phyloP scores from a whole-genome alignment of 2,797 vertebrate genomes.

The Tachyglossus aculeatus region DNA sequence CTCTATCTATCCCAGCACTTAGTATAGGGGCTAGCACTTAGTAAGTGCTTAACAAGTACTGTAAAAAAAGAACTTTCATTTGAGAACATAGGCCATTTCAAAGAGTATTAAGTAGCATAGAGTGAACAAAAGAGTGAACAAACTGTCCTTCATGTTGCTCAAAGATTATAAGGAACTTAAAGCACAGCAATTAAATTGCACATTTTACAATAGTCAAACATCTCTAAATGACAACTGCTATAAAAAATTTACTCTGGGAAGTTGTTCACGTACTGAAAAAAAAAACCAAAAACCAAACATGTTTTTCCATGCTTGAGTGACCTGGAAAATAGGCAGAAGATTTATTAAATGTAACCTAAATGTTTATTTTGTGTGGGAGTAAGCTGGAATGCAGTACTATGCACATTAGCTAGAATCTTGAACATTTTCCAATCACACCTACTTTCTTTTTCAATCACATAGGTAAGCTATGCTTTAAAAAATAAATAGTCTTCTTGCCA shows the following conservation, averaged over 20 bases:
- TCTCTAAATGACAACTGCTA: neutral
- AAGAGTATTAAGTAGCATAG: neutral
- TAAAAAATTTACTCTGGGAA: slow-evolving; percentile 19
- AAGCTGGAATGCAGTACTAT: slow-evolving; percentile 57
- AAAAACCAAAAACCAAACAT: slow-evolving; percentile 32
- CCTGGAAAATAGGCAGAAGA: slow-evolving; percentile 49
- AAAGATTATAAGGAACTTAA: neutral
- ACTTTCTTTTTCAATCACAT: slow-evolving; percentile 67
- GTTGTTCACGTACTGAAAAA: slow-evolving; percentile 13
- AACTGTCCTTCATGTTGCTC: neutral
- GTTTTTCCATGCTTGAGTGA: slow-evolving; percentile 54
- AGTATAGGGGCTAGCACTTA: too few relatives aligned
- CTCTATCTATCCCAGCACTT: too few relatives aligned
- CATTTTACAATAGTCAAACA: slow-evolving; percentile 17
- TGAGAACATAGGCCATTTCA: too few relatives aligned
- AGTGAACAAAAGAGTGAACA: slow-evolving; percentile 15
- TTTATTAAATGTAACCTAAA: slow-evolving; percentile 50
- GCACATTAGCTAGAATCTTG: slow-evolving; percentile 67
- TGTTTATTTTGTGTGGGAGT: slow-evolving; percentile 65
- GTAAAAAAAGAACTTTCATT: too few relatives aligned
- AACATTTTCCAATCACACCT: slow-evolving; percentile 65
- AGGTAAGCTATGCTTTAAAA: slow-evolving; percentile 55
- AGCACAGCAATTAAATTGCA: neutral
- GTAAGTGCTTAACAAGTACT: too few relatives aligned
- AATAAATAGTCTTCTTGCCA: too few relatives aligned